A percentile compares a stretch with the other conserved stretches of the same genome.
These are phyloP conservation scores for Luperina nickerlii DNA, from an alignment of 2,888 invertebrate species.

Conservation along the genomic window DNA sequence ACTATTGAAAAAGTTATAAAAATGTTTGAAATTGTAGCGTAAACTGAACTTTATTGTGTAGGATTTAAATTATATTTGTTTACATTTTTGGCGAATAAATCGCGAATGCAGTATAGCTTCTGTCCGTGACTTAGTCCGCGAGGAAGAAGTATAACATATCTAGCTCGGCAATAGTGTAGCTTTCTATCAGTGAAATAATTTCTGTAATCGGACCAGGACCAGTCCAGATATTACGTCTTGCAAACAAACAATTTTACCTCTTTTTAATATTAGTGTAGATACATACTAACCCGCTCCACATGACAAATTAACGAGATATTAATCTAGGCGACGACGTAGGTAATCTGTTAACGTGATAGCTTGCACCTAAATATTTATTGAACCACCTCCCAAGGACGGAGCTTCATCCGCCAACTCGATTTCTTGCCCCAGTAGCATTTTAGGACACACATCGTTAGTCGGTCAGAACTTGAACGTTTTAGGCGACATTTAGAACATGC, in stretches of 20 bases:
- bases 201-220: neutral
- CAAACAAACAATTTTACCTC: neutral
- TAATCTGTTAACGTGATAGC: neutral
- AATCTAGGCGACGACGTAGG: neutral
- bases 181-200: neutral
- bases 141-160: too few species aligned
- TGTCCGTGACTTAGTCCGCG: neutral
- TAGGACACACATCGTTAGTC: conserved; percentile 23
- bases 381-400: neutral
- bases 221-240: neutral
- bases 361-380: conserved; percentile 10
- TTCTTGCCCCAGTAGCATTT: conserved; percentile 34
- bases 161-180: too few species aligned
- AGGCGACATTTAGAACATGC: neutral
- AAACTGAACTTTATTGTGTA: too few species aligned
- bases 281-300: neutral
- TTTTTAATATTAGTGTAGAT: neutral
- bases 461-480: neutral
- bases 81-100: too few species aligned
- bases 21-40: too few species aligned
- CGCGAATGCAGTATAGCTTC: too few species aligned
- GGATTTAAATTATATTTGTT: too few species aligned
- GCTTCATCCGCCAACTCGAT: conserved; percentile 7
- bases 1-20: too few species aligned
- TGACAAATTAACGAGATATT: neutral